phyloP scores from a whole-genome alignment of 1,140 invertebrate species.

The Lanistes nyassanus region DNA sequence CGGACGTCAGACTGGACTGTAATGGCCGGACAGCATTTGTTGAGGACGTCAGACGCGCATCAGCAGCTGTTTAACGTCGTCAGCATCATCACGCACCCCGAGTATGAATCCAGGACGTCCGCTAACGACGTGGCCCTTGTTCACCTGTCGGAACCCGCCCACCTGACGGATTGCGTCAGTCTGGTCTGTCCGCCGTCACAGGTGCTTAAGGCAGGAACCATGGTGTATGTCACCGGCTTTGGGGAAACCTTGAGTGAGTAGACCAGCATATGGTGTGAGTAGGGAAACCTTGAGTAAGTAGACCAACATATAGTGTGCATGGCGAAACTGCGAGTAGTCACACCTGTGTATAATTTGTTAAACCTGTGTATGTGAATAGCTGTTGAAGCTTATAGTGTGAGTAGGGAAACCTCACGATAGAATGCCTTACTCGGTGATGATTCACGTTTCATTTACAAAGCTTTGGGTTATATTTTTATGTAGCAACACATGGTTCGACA shows the following conservation, averaged over 20 bases:
- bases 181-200: constrained; percentile 56
- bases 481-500: too few species aligned
- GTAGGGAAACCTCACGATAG: too few species aligned
- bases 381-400: too few species aligned
- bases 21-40: constrained; percentile 69
- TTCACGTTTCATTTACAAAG: too few species aligned
- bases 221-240: constrained; percentile 56
- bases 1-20: constrained; percentile 55
- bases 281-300: not conserved
- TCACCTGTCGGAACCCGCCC: constrained; percentile 17
- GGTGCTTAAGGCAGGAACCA: constrained; percentile 23
- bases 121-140: constrained; percentile 46
- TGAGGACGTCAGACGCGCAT: constrained; percentile 46
- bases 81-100: constrained; percentile 39
- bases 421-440: too few species aligned
- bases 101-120: constrained; percentile 46
- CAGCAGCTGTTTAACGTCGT: constrained; percentile 36
- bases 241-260: constrained; percentile 50
- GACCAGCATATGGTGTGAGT: not conserved
- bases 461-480: too few species aligned
- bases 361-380: too few species aligned
- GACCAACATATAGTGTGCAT: not conserved
- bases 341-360: too few species aligned
- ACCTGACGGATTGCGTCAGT: constrained; percentile 14
- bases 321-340: too few species aligned